phyloP scores from a whole-genome alignment of 2,113 vertebrate species.

The Ammospiza nelsoni region DNA sequence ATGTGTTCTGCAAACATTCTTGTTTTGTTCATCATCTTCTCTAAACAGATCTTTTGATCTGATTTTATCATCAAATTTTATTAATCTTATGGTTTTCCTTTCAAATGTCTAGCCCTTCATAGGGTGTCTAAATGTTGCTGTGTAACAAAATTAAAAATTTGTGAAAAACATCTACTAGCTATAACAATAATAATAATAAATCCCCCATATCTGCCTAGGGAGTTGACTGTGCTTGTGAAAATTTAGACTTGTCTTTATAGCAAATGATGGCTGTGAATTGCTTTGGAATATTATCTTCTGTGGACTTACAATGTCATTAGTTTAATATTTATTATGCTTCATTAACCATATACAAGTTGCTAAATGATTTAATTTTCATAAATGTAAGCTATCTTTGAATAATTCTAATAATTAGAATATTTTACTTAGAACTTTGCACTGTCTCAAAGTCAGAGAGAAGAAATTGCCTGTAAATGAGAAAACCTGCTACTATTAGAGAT shows the following conservation, averaged over 20 bases:
- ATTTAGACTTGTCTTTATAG: neutral
- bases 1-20: neutral
- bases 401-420: conserved; percentile 29
- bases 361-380: conserved; percentile 58
- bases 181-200: neutral
- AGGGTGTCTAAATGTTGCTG: neutral
- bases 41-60: conserved; percentile 1
- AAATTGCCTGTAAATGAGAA: conserved; percentile 11
- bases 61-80: conserved; percentile 12
- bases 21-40: neutral
- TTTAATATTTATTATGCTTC: conserved; percentile 51
- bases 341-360: conserved; percentile 41
- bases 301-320: conserved; percentile 39
- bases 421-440: conserved; percentile 12
- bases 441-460: conserved; percentile 6
- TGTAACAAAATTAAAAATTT: neutral
- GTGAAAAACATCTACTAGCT: neutral
- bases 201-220: neutral
- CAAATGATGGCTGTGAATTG: conserved; percentile 11
- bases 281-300: conserved; percentile 20
- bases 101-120: neutral
- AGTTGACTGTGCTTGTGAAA: neutral
- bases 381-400: conserved; percentile 28
- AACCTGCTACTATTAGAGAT: neutral
- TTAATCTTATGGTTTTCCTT: neutral